These are phyloP conservation scores for Trochalopteron elliotii DNA, from an alignment of 2,113 vertebrate species.

Conservation along the genomic window DNA sequence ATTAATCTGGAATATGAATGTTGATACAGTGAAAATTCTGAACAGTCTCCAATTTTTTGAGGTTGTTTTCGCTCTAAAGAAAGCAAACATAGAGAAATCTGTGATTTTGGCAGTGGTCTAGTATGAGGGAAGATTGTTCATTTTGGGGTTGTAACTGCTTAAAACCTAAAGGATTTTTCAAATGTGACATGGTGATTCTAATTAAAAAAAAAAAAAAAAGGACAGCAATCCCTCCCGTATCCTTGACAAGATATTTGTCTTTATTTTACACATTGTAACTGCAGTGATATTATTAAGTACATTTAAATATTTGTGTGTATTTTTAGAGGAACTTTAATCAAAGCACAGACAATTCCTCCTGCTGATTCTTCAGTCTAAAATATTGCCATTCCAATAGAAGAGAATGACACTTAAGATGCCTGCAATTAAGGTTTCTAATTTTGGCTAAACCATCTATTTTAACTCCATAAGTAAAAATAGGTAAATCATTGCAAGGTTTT, in stretches of 20 bases:
- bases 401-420: neutral
- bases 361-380: neutral
- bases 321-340: slow-evolving; percentile 38
- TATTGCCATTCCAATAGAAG: neutral
- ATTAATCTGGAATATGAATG: neutral
- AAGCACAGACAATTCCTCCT: slow-evolving; percentile 29
- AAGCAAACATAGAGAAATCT: neutral
- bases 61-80: neutral
- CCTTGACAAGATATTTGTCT: neutral
- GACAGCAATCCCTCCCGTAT: accelerated
- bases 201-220: neutral
- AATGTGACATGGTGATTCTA: neutral
- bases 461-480: neutral
- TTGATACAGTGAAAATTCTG: neutral
- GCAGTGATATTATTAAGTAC: neutral
- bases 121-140: neutral
- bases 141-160: neutral
- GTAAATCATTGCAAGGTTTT: neutral
- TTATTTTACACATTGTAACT: neutral
- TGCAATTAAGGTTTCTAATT: slow-evolving; percentile 17
- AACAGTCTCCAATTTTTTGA: neutral
- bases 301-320: neutral
- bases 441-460: neutral
- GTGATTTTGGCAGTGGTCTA: neutral
- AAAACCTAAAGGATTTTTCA: neutral